Base-by-base conservation (phyloP, 2,113 vertebrate species). In the Piprites chloris region DNA sequence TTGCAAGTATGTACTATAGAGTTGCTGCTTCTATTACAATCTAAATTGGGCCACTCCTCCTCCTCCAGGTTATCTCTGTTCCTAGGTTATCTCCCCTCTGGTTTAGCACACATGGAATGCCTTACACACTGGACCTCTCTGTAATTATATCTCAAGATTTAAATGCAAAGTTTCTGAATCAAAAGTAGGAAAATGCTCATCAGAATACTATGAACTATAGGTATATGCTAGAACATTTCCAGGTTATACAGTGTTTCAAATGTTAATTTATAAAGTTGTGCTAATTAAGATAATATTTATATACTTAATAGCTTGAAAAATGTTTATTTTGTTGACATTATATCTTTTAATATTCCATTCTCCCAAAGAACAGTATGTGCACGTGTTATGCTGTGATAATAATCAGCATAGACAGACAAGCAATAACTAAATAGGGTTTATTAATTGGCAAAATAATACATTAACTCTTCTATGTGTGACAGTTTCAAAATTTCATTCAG, bases 1-100 rank as follows among this genome's bases (percentile, higher is more conserved):
- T 95, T 97, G 61, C 92, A 97, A 97, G 95, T 97, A 97, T 97
- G 37, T 96, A 61, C 39, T 9, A 3, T 41, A 65, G 44, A 55
- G 24, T 37, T 91, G 27, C 42, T 90, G 55, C 24, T 85, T 91
- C 50, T 86, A 8, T 74, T 37, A 56, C 14, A 73, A 20, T 41
- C 39, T 33, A 67, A 9, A 67, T 2, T 78, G 37, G 32, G 16
- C 42, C 84, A 9, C 17, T 82, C 5, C 35, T 73, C 37, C 35
- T 85, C 24, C 39, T 89, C 33, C 46, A 65, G 24, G 35, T 58
- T 73, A 19, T 72, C 44, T 71, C n/a, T 86, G 30, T 76, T 85
- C 28, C 52, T 59, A 65, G 35, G 15, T 53, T 84, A 46, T 82
- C 17, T 52, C 6, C 26, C 49, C 49, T 63, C 14, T 84, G 24